Conservation (phyloP, 2,797 vertebrate genomes). For the Acrossocheilus fasciatus region DNA sequence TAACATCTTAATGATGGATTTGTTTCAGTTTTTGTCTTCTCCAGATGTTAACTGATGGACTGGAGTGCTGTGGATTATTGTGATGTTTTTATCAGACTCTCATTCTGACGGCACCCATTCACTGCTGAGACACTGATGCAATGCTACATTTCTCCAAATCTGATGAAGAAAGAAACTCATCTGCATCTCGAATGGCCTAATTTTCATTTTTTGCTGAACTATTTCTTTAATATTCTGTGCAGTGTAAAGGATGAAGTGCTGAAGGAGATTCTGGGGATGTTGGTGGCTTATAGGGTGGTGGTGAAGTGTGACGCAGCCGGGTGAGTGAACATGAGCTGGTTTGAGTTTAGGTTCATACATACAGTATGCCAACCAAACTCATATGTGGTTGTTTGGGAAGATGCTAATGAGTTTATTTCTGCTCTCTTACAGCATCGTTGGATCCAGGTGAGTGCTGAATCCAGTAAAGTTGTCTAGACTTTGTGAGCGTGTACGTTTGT, state of each 20-base stretch:
- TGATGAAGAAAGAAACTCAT: not conserved
- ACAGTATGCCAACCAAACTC: not conserved
- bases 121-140: not conserved
- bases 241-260: slow-evolving; percentile 87
- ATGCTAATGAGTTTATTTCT: slow-evolving; percentile 3
- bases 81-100: not conserved
- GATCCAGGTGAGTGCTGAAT: slow-evolving; percentile 65
- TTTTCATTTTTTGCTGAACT: not conserved
- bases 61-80: too few species aligned
- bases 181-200: not conserved
- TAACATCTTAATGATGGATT: too few species aligned
- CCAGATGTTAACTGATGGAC: too few species aligned
- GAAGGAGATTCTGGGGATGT: slow-evolving; percentile 90
- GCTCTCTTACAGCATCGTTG: slow-evolving; percentile 61
- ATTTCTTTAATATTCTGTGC: not conserved
- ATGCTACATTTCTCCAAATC: not conserved
- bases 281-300: slow-evolving; percentile 90
- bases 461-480: not conserved
- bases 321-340: slow-evolving; percentile 75
- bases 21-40: too few species aligned
- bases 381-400: not conserved
- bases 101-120: not conserved
- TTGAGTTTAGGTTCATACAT: not conserved
- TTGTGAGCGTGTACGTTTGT: not conserved
- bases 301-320: slow-evolving; percentile 88